Conservation (phyloP, 1,140 invertebrate species). For the Atta texana region DNA sequence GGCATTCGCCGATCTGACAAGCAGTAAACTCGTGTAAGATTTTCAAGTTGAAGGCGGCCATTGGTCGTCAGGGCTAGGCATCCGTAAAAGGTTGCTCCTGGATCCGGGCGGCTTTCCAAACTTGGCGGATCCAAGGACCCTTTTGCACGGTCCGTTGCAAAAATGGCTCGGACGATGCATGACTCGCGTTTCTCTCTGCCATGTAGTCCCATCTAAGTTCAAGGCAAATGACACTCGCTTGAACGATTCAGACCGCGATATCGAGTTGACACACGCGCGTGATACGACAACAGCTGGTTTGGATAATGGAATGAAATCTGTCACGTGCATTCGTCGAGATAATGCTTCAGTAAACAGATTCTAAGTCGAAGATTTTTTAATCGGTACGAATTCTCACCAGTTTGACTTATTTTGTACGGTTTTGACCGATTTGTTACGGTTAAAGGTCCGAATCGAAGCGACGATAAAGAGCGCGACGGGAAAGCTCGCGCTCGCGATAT, state of each 20-base stretch:
- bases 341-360: not conserved
- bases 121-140: constrained; percentile 68
- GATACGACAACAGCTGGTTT: not conserved
- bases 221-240: constrained; percentile 58
- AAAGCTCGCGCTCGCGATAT: constrained; percentile 23
- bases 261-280: not conserved
- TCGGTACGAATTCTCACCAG: not conserved
- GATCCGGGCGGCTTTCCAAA: constrained; percentile 78
- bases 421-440: constrained; percentile 21
- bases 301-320: not conserved
- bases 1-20: not conserved
- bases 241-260: not conserved
- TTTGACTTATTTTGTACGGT: constrained; percentile 17
- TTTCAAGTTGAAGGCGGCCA: constrained; percentile 80
- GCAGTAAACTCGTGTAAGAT: constrained; percentile 44
- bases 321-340: not conserved
- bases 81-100: constrained; percentile 66
- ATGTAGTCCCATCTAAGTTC: constrained; percentile 58
- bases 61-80: constrained; percentile 57
- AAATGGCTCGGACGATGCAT: constrained; percentile 72
- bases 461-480: constrained; percentile 3
- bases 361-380: not conserved
- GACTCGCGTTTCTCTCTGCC: constrained; percentile 66
- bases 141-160: constrained; percentile 66
- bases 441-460: constrained; percentile 6